phyloP scores from a whole-genome alignment of 2,888 invertebrate species.

The Aspidapion aeneum region DNA sequence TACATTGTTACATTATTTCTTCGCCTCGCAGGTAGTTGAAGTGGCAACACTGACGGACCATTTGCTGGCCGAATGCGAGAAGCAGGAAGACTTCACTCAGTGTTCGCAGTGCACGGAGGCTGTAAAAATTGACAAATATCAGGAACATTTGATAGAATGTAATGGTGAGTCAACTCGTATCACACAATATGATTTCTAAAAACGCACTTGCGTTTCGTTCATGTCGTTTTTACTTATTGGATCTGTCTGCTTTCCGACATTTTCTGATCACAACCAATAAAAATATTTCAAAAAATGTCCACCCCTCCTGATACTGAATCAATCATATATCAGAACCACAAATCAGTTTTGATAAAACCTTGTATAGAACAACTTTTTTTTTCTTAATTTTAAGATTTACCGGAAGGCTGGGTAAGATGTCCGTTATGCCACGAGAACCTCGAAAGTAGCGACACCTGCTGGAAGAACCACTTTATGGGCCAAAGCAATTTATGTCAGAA shows the following conservation, averaged over 20 bases:
- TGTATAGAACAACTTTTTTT: too few relatives aligned
- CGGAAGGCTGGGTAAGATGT: constrained; percentile 72
- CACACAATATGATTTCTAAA: too few relatives aligned
- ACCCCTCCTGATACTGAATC: too few relatives aligned
- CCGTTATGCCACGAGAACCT: constrained; percentile 83
- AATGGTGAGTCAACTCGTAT: constrained; percentile 50
- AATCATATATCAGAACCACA: too few relatives aligned
- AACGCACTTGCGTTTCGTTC: too few relatives aligned
- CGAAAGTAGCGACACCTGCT: constrained; percentile 70
- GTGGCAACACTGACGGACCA: constrained; percentile 80
- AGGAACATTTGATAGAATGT: constrained; percentile 66
- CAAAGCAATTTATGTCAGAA: constrained; percentile 49
- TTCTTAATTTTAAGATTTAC: constrained; percentile 48
- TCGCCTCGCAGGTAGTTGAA: too few relatives aligned
- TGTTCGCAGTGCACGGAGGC: constrained; percentile 74
- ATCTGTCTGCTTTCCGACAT: too few relatives aligned
- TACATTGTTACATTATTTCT: too few relatives aligned
- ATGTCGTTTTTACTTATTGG: too few relatives aligned
- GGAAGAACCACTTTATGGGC: constrained; percentile 76
- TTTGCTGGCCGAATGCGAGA: constrained; percentile 73
- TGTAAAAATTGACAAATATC: constrained; percentile 59
- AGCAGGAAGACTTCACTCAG: constrained; percentile 63
- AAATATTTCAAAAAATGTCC: too few relatives aligned
- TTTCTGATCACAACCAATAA: too few relatives aligned
- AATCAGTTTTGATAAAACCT: too few relatives aligned